Percentiles rank a stretch among this genome's conserved stretches.
Conservation (phyloP, 64 coral and sea anemone species). For the Porites australiensis region DNA sequence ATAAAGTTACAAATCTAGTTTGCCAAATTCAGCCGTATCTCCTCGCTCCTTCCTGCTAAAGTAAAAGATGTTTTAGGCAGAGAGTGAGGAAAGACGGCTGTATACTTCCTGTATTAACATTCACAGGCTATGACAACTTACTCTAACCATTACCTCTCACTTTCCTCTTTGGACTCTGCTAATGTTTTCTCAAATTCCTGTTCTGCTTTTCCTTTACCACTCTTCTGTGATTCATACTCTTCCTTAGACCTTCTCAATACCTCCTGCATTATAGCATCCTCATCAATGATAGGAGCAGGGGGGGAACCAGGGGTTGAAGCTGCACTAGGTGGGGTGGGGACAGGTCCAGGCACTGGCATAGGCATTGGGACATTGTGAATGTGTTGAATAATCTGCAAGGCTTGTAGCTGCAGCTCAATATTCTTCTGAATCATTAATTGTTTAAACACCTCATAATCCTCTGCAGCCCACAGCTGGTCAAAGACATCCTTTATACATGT, state of each 20-base stretch:
- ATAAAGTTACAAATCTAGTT: too few relatives aligned
- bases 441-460: slow-evolving; percentile 96
- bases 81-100: too few relatives aligned
- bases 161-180: slow-evolving; percentile 67
- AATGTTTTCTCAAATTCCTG: slow-evolving; percentile 68
- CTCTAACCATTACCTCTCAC: slow-evolving; percentile 39
- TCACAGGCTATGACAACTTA: not conserved
- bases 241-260: slow-evolving; percentile 88
- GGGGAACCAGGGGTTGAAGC: not conserved
- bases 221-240: slow-evolving; percentile 81
- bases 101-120: not conserved
- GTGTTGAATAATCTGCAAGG: slow-evolving; percentile 80
- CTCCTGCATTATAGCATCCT: slow-evolving; percentile 90
- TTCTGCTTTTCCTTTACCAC: slow-evolving; percentile 45
- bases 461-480: slow-evolving; percentile 97
- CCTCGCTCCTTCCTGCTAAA: too few relatives aligned
- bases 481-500: slow-evolving; percentile 77
- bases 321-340: not conserved
- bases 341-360: not conserved
- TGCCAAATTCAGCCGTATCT: too few relatives aligned
- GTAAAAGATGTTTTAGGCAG: too few relatives aligned
- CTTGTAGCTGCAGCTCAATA: slow-evolving; percentile 93
- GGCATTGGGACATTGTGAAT: slow-evolving; percentile 34
- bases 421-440: slow-evolving; percentile 96
- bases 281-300: slow-evolving; percentile 30